A percentile compares a stretch with the other conserved stretches of the same genome.
phyloP scores from a whole-genome alignment of 2,113 vertebrate species.

The Bos javanicus region DNA sequence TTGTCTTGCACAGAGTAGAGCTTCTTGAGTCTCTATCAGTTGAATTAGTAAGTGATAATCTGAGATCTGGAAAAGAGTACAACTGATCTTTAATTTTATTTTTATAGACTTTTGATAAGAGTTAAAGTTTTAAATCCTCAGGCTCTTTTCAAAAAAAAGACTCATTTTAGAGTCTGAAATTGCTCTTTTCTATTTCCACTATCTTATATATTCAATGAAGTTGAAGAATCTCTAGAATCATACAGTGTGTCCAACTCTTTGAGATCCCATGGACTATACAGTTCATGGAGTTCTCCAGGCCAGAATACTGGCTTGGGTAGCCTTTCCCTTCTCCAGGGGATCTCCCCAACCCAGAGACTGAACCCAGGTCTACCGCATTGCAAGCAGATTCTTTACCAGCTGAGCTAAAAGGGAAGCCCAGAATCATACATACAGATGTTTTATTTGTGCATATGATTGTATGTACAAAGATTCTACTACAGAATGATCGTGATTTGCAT shows the following conservation, averaged over 20 bases:
- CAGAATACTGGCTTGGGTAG: not conserved
- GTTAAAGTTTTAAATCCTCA: not conserved
- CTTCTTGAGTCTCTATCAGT: not conserved
- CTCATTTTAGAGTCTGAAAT: not conserved
- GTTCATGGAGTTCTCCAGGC: not conserved
- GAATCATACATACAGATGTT: not conserved
- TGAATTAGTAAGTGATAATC: not conserved
- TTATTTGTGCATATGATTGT: not conserved
- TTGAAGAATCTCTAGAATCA: conserved; percentile 1
- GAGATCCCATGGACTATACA: not conserved
- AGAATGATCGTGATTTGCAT: conserved; percentile 8
- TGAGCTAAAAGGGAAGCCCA: not conserved
- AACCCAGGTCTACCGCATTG: not conserved
- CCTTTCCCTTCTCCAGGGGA: not conserved
- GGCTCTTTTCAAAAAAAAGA: not conserved
- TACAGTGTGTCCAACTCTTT: not conserved
- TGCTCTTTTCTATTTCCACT: not conserved
- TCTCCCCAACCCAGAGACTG: not conserved
- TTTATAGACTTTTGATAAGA: not conserved
- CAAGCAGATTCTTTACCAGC: not conserved
- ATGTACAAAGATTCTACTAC: not conserved
- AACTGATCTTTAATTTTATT: not conserved
- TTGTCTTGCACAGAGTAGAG: not conserved
- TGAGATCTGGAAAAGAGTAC: not conserved
- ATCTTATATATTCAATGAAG: not conserved